A percentile compares a stretch with the other conserved stretches of the same genome.
Conservation (phyloP, 2,113 vertebrate species). For the Nesogale talazaci region DNA sequence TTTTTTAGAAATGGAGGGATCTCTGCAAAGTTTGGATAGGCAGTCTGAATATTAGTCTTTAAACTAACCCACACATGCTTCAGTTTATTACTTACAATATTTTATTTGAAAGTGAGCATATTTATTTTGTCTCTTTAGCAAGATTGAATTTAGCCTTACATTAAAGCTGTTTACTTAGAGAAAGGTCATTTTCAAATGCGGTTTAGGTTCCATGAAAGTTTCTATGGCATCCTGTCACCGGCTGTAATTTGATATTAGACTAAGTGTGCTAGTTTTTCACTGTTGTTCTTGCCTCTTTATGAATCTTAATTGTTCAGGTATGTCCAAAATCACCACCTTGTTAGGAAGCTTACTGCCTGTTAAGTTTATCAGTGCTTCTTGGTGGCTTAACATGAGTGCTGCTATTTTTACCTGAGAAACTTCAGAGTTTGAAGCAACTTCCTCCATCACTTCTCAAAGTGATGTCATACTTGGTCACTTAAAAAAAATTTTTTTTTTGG, state of each 20-base stretch:
- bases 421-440: conserved; percentile 33
- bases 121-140: conserved; percentile 40
- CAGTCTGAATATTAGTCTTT: conserved; percentile 3
- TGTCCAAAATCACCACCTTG: not conserved
- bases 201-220: not conserved
- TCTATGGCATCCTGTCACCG: conserved; percentile 13
- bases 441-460: not conserved
- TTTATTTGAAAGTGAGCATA: conserved; percentile 28
- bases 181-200: conserved; percentile 23
- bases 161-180: not conserved
- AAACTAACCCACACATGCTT: not conserved
- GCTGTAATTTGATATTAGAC: not conserved
- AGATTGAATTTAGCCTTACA: conserved; percentile 41
- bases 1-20: not conserved
- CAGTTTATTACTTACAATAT: conserved; percentile 19
- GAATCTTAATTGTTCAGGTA: conserved; percentile 27
- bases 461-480: not conserved
- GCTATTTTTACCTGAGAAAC: not conserved
- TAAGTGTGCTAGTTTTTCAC: conserved; percentile 17
- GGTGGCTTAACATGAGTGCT: not conserved
- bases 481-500: too few relatives aligned
- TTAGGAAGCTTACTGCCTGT: conserved; percentile 13
- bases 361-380: not conserved
- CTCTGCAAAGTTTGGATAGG: not conserved
- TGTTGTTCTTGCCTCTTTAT: conserved; percentile 42